Evolutionary conservation across 2,888 invertebrate species (phyloP).

Genomic region (Coelopa pilipes): DNA sequence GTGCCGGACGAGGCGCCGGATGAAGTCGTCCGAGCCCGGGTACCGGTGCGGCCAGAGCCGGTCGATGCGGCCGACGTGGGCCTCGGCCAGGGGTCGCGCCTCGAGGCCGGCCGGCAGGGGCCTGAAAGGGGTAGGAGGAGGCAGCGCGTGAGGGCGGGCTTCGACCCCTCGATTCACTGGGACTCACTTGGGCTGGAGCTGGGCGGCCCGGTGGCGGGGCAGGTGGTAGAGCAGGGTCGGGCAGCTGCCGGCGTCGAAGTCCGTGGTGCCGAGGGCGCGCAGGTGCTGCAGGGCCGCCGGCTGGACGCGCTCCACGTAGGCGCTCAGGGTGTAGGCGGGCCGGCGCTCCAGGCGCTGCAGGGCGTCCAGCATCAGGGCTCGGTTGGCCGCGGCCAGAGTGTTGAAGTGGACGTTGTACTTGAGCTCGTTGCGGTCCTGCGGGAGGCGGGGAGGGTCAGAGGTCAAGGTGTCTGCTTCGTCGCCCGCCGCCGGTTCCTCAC

Average conservation of each 20-base stretch:
- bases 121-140: background rate
- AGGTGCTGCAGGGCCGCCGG: slow-evolving; percentile 16
- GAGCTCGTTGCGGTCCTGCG: slow-evolving; percentile 20
- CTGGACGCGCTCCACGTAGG: slow-evolving; percentile 23
- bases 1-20: slow-evolving; percentile 43
- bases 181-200: slow-evolving; percentile 30
- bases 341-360: slow-evolving; percentile 14
- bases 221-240: slow-evolving; percentile 30
- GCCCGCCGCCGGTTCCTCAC: background rate
- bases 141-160: no score
- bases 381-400: background rate
- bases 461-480: background rate
- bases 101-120: slow-evolving; percentile 18
- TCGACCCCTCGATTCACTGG: no score
- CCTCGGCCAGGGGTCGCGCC: slow-evolving; percentile 15
- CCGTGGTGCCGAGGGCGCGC: slow-evolving; percentile 22
- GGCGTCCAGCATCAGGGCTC: slow-evolving; percentile 5
- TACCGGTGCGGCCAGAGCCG: slow-evolving; percentile 36
- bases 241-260: slow-evolving; percentile 13
- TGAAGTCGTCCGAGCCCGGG: slow-evolving; percentile 41
- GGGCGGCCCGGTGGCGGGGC: slow-evolving; percentile 20
- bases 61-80: slow-evolving; percentile 16
- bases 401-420: slow-evolving; percentile 22
- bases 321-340: slow-evolving; percentile 17
- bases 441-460: background rate